Base-by-base conservation (phyloP, 2,797 vertebrate genomes). In the Cephalopachus bancanus region DNA sequence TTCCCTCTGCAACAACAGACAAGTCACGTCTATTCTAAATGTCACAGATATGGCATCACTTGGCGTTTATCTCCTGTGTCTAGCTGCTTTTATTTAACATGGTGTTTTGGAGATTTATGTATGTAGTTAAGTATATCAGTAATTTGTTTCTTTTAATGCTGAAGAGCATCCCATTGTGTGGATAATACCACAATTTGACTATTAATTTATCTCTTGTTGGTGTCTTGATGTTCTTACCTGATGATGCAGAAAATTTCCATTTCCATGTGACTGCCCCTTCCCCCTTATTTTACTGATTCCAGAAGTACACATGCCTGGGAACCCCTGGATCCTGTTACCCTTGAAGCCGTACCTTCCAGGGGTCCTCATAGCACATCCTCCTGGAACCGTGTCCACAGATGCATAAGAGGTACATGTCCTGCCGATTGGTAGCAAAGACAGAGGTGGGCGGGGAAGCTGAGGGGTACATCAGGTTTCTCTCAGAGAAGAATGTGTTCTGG, bases 1-100 rank as follows among this genome's bases (percentile, higher is more conserved):
- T 19, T 0, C 65, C 53, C 9, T 24, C 37, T 20, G 1, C 74
- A 19, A 65, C 65, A 15, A 1, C 14, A 65, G 12, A 11, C n/a
- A 5, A 11, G 10, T 22, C 2, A 14, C 7, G 7, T 65, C 26
- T 84, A 0, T 69, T 37, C 12, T 14, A 1, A 8, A 1, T 22
- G 11, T 19, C 0, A 0, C 20, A 60, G 33, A 28, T 0, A 1
- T 26, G 26, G 69, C 22, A 4, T 20, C 11, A 1, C 0, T 9
- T 20, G 20, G 10, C 20, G 0, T 44, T 67, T 49, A 19, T 33
- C 22, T 83, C 67, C 37, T 20, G 9, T 16, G 17, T 71, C 89
- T 75, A 12, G 14, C 49, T 87, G 10, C 26, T 71, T 53, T 65
- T 44, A 33, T 10, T 17, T 51, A 15, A 26, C 16, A 0, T 59